A percentile compares a stretch with the other conserved stretches of the same genome.
Evolutionary conservation across 1,140 invertebrate genomes (phyloP).

Genomic region (Lethocerus indicus): DNA sequence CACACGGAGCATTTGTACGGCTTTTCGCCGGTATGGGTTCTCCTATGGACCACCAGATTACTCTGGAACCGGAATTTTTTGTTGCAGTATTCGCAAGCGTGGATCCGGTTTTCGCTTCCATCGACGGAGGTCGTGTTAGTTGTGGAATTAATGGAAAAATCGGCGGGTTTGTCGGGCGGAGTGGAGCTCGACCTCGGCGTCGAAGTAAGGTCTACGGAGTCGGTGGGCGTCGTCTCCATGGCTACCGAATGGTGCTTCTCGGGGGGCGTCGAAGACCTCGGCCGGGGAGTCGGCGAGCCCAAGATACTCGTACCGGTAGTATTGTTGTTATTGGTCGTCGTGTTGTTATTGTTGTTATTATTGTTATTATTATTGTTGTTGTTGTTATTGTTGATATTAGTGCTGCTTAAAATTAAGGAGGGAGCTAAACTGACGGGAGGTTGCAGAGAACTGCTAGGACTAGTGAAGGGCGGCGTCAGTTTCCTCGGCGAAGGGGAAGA

Average conservation of each 20-base stretch:
- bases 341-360: slow-evolving; percentile 19
- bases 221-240: slow-evolving; percentile 23
- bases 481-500: slow-evolving; percentile 57
- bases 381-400: slow-evolving; percentile 11
- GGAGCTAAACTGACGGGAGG: slow-evolving; percentile 34
- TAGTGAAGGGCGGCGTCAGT: slow-evolving; percentile 65
- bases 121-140: slow-evolving; percentile 22
- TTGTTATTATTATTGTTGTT: no score
- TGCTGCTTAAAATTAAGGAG: slow-evolving; percentile 30
- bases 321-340: slow-evolving; percentile 26
- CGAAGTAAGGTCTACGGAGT: slow-evolving; percentile 29
- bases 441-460: slow-evolving; percentile 23
- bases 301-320: slow-evolving; percentile 24
- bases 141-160: slow-evolving; percentile 21
- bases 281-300: slow-evolving; percentile 26
- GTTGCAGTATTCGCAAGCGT: slow-evolving; percentile 57
- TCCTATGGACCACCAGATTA: slow-evolving; percentile 80
- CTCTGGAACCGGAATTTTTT: slow-evolving; percentile 88
- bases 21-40: slow-evolving; percentile 55
- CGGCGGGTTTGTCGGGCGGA: slow-evolving; percentile 28
- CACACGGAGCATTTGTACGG: slow-evolving; percentile 41
- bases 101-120: slow-evolving; percentile 21
- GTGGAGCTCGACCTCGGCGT: slow-evolving; percentile 39
- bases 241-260: slow-evolving; percentile 30
- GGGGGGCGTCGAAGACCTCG: slow-evolving; percentile 49